phyloP scores from a whole-genome alignment of 2,888 invertebrate genomes.

The Lasioglossum vierecki region DNA sequence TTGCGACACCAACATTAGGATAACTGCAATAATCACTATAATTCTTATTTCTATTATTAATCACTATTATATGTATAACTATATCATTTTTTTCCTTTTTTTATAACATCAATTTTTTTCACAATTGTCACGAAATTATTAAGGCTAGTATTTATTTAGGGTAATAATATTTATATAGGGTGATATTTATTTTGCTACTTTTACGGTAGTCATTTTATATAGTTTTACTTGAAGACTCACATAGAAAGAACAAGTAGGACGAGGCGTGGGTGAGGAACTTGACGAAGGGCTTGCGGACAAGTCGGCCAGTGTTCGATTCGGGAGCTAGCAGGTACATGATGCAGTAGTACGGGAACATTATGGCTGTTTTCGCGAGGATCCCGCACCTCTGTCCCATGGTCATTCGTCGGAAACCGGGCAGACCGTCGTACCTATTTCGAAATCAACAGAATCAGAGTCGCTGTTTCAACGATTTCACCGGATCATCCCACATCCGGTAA shows the following conservation, averaged over 20 bases:
- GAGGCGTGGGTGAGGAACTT: conserved; percentile 98
- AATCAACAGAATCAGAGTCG: neutral
- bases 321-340: conserved; percentile 94
- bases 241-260: conserved; percentile 95
- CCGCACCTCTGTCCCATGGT: conserved; percentile 89
- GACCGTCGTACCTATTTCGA: conserved; percentile 90
- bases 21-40: conserved; percentile 86
- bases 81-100: too few relatives aligned
- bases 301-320: conserved; percentile 90
- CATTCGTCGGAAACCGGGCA: conserved; percentile 96
- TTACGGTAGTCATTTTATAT: too few relatives aligned
- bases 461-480: neutral
- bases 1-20: conserved; percentile 96
- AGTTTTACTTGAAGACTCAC: conserved; percentile 86
- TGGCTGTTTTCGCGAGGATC: conserved; percentile 90
- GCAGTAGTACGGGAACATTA: conserved; percentile 95
- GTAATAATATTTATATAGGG: too few relatives aligned
- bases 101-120: too few relatives aligned
- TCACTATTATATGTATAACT: too few relatives aligned
- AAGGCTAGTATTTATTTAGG: too few relatives aligned
- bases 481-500: too few relatives aligned
- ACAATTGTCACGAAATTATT: too few relatives aligned
- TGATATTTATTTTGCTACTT: too few relatives aligned
- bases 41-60: too few relatives aligned
- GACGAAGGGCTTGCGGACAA: conserved; percentile 97